Evolutionary conservation across 2,797 vertebrate genomes (phyloP).

Genomic region (Rhadinocentrus ornatus): DNA sequence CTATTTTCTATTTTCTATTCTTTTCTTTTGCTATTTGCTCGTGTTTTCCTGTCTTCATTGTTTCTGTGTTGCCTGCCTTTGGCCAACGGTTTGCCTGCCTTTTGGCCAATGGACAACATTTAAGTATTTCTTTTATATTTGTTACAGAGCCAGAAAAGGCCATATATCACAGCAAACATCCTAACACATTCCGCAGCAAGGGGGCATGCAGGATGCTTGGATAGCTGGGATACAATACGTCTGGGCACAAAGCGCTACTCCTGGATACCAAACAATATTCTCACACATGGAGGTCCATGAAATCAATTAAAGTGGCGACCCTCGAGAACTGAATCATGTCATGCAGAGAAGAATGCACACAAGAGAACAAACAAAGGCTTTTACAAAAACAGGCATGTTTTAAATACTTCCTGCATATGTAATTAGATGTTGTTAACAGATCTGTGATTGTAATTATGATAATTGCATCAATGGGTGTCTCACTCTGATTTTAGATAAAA

Average conservation of each 20-base stretch:
- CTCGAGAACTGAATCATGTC: not conserved
- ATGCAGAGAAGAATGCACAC: not conserved
- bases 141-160: constrained; percentile 29
- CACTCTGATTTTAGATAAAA: constrained; percentile 11
- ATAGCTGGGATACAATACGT: constrained; percentile 1
- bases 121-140: constrained; percentile 28
- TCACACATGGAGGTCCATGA: not conserved
- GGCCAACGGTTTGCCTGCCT: too few relatives aligned
- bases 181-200: constrained; percentile 40
- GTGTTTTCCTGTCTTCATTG: too few relatives aligned
- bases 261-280: constrained; percentile 6
- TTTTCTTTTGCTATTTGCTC: too few relatives aligned
- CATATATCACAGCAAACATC: constrained; percentile 31
- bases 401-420: constrained; percentile 17
- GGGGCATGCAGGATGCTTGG: constrained; percentile 14
- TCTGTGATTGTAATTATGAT: constrained; percentile 32
- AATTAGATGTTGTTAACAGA: constrained; percentile 30
- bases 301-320: not conserved
- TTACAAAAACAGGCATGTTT: not conserved
- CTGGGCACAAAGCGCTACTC: not conserved
- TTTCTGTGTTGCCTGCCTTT: too few relatives aligned
- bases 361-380: not conserved
- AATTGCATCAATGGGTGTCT: constrained; percentile 32
- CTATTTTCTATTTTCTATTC: too few relatives aligned
- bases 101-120: too few relatives aligned